A percentile compares a stretch with the other conserved stretches of the same genome.
phyloP scores from a whole-genome alignment of 2,888 invertebrate species.

The Cryptops parisi region DNA sequence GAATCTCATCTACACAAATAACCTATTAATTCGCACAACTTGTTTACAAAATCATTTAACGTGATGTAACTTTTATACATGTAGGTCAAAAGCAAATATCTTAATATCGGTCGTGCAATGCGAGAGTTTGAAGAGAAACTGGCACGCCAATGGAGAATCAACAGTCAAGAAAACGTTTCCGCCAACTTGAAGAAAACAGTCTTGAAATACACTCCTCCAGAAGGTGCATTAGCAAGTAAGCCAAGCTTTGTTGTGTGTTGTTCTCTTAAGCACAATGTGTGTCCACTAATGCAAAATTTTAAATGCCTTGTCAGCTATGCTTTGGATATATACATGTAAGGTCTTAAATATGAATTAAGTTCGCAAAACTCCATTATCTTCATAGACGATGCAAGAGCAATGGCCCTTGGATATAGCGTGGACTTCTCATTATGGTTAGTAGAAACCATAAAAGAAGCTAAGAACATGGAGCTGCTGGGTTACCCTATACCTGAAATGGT shows the following conservation, averaged over 20 bases:
- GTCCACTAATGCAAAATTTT: too few relatives aligned
- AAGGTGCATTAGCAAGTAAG: too few relatives aligned
- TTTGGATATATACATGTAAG: background rate
- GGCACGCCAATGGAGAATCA: slow-evolving; percentile 53
- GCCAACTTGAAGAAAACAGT: slow-evolving; percentile 53
- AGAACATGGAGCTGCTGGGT: slow-evolving; percentile 35
- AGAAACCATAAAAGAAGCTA: slow-evolving; percentile 35
- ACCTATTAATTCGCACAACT: too few relatives aligned
- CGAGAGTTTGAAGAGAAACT: slow-evolving; percentile 57
- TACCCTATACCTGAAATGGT: slow-evolving; percentile 34
- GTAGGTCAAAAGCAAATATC: slow-evolving; percentile 57
- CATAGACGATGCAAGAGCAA: background rate
- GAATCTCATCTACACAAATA: background rate
- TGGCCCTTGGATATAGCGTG: slow-evolving; percentile 24
- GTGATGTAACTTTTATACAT: background rate
- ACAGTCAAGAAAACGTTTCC: slow-evolving; percentile 47
- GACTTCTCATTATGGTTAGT: slow-evolving; percentile 33
- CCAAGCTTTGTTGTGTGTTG: too few relatives aligned
- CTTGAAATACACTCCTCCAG: slow-evolving; percentile 27
- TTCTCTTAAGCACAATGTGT: too few relatives aligned
- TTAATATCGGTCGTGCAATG: slow-evolving; percentile 55
- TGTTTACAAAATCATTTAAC: too few relatives aligned
- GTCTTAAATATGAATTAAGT: too few relatives aligned
- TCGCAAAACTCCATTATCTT: too few relatives aligned
- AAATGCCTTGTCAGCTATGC: too few relatives aligned